These are phyloP conservation scores for Procambarus virginalis DNA, from an alignment of 1,140 invertebrate genomes.

Conservation along the genomic window DNA sequence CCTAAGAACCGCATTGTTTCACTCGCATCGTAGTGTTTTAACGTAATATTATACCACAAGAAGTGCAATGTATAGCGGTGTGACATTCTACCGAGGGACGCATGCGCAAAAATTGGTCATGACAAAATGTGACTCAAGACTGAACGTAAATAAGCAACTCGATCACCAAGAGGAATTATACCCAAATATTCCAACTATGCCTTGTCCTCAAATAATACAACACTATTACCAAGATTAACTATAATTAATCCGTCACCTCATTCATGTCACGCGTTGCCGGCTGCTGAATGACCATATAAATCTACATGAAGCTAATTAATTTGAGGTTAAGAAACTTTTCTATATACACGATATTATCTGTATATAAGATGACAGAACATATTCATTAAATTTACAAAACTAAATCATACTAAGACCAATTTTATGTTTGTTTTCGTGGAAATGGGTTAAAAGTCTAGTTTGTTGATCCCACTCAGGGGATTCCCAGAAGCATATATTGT, in stretches of 20 bases:
- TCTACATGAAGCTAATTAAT: not conserved
- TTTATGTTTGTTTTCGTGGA: not conserved
- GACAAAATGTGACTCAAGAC: conserved; percentile 53
- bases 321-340: not conserved
- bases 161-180: conserved; percentile 22
- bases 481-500: not conserved
- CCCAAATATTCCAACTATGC: not conserved
- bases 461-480: not conserved
- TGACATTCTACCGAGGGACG: conserved; percentile 37
- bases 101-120: conserved; percentile 46
- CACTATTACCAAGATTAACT: not conserved
- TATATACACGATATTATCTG: not conserved
- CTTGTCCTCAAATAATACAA: not conserved
- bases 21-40: not conserved
- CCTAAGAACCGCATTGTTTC: not conserved
- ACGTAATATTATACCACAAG: not conserved
- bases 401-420: not conserved
- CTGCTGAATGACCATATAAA: not conserved
- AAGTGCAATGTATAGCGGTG: not conserved
- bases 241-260: not conserved
- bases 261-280: not conserved
- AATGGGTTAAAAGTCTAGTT: not conserved
- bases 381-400: not conserved
- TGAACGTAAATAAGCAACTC: conserved; percentile 43
- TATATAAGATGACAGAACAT: not conserved